Evolutionary conservation across 2,888 invertebrate genomes (phyloP), one percentile per base, ranked within the genome.

Genomic region (Philaethria dido): DNA sequence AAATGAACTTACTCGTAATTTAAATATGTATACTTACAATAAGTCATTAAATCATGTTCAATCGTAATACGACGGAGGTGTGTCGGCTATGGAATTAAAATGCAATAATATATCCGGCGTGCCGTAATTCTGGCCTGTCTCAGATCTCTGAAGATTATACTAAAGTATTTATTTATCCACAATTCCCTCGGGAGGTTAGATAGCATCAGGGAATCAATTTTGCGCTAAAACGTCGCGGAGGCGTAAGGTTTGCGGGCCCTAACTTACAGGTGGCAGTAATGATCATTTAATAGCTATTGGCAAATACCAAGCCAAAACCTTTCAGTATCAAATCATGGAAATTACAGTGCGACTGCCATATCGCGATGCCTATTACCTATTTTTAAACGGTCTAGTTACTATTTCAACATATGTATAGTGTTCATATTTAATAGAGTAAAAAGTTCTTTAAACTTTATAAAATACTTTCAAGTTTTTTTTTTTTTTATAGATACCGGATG

Each of bases 181-280:
- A 79, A 79, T 87, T 86, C 88, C 90, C 88, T 85, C 82, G 79
- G 88, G 91, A 87, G 83, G 82, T 86, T 83, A 86, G 92, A 92
- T 92, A 90, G 78, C 84, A 92, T 91, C 91, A 78, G 84, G 87
- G 85, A 92, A 92, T 92, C 92, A 92, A 92, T 92, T 92, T 91
- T 85, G 86, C 86, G 81, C 82, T 83, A 82, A 86, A 87, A 86
- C 87, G 84, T 89, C 86, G 86, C 79, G 86, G 86, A 87, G 89
- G 89, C 90, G 89, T 87, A 83, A 86, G 80, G 80, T 83, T 85
- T 82, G 85, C 81, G 75, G 81, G 79, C 79, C 80, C 86, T 80
- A 79, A 85, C 81, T 82, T 82, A 85, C 87, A 88, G 84, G 87
- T 88, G 87, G 73, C 73, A 74, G 69, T 74, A 75, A 73, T 81